A percentile compares a stretch with the other conserved stretches of the same genome.
These are phyloP conservation scores for Bolinopsis microptera DNA, from an alignment of 37 sponge, comb jelly and placozoan genomes.

Conservation along the genomic window DNA sequence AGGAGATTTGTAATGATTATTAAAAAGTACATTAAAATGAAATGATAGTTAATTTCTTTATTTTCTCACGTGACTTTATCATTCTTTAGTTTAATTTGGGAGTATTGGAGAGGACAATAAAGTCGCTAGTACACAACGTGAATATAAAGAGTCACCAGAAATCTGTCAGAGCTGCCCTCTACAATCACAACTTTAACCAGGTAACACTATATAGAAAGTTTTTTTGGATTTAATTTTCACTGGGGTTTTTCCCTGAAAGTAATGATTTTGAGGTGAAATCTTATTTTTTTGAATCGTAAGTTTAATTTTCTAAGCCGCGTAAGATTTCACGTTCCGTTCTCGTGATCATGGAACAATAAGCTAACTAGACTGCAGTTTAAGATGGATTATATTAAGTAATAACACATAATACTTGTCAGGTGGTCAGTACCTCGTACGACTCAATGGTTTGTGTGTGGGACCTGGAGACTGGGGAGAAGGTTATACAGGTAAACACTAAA, in stretches of 20 bases:
- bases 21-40: too few relatives aligned
- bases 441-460: constrained; percentile 93
- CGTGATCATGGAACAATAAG: too few relatives aligned
- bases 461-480: constrained; percentile 85
- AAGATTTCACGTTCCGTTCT: too few relatives aligned
- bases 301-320: too few relatives aligned
- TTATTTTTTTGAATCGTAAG: too few relatives aligned
- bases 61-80: too few relatives aligned
- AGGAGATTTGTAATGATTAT: neutral
- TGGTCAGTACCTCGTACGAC: constrained; percentile 89
- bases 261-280: too few relatives aligned
- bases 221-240: neutral
- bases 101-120: constrained; percentile 33
- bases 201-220: constrained; percentile 57
- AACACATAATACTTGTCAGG: too few relatives aligned
- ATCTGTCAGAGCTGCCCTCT: constrained; percentile 85
- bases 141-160: constrained; percentile 77
- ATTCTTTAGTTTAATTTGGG: constrained; percentile 60
- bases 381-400: too few relatives aligned
- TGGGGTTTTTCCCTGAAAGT: neutral
- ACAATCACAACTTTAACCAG: constrained; percentile 88
- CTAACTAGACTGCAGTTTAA: too few relatives aligned
- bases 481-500: constrained; percentile 66
- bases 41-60: too few relatives aligned
- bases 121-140: constrained; percentile 48